Conservation (phyloP, 2,888 invertebrate species). For the Hypsopygia costalis region DNA sequence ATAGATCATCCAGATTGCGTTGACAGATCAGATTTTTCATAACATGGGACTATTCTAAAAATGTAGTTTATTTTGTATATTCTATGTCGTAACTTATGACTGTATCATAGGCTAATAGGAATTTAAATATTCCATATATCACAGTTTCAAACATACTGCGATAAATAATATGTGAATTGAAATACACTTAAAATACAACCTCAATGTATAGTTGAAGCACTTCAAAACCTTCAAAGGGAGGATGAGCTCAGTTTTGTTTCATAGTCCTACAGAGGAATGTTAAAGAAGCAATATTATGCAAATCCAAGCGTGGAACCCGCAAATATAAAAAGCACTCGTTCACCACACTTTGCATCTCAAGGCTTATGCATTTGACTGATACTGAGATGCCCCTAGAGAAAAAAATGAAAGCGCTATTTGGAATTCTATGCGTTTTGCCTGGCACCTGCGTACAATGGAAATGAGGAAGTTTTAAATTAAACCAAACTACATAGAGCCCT, state of each 20-base stretch:
- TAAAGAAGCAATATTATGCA: slow-evolving; percentile 81
- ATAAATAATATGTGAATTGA: no score
- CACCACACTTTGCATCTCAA: slow-evolving; percentile 77
- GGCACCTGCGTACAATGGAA: slow-evolving; percentile 46
- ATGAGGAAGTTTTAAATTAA: slow-evolving; percentile 8
- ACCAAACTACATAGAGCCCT: slow-evolving; percentile 5
- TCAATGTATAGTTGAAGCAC: slow-evolving; percentile 5
- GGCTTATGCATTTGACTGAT: slow-evolving; percentile 75
- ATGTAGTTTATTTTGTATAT: no score
- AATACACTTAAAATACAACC: background rate
- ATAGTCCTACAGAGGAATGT: slow-evolving; percentile 62
- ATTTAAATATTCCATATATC: no score
- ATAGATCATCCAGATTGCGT: no score
- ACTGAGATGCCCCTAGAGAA: slow-evolving; percentile 69
- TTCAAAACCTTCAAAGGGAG: slow-evolving; percentile 22
- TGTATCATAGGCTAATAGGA: no score
- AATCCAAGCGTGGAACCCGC: slow-evolving; percentile 71
- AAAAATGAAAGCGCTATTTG: slow-evolving; percentile 74
- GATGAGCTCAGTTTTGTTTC: slow-evolving; percentile 51
- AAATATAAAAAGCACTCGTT: slow-evolving; percentile 76
- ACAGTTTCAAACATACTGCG: no score
- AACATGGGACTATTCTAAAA: no score
- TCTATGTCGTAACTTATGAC: no score
- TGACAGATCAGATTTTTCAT: no score
- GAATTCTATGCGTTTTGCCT: slow-evolving; percentile 71